phyloP scores from a whole-genome alignment of 2,113 vertebrate genomes.

The Barbus barbus region DNA sequence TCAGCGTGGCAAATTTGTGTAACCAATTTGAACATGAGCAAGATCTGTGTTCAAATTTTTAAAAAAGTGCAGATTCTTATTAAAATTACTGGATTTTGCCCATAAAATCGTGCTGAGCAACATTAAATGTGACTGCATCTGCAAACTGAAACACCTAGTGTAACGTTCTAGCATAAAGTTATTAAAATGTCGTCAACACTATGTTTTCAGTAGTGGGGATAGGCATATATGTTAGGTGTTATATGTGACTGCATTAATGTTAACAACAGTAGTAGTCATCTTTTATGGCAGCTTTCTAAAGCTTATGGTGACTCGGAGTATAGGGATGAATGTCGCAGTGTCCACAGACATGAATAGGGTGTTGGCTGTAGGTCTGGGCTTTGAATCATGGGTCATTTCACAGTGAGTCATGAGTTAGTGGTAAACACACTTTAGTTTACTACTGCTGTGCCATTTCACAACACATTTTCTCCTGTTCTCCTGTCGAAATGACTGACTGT shows the following conservation, averaged over 20 bases:
- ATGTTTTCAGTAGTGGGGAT: not conserved
- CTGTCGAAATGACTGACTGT: not conserved
- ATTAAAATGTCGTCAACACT: not conserved
- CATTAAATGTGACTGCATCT: not conserved
- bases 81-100: no score
- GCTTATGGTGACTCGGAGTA: no score
- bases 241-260: not conserved
- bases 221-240: not conserved
- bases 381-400: conserved; percentile 3
- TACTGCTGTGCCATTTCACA: not conserved
- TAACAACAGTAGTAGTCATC: not conserved
- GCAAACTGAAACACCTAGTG: not conserved
- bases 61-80: no score
- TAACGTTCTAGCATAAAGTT: not conserved
- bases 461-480: not conserved
- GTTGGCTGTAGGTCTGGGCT: not conserved
- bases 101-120: not conserved
- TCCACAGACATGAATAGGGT: not conserved
- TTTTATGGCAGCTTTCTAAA: not conserved
- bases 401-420: conserved; percentile 17
- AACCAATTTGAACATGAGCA: not conserved
- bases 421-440: not conserved
- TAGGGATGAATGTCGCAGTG: not conserved
- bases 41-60: not conserved
- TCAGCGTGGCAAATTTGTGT: no score